Percentiles rank a stretch among this genome's conserved stretches.
These are phyloP conservation scores for Orestias chungarensis DNA, from an alignment of 2,797 vertebrate species.

Conservation along the genomic window DNA sequence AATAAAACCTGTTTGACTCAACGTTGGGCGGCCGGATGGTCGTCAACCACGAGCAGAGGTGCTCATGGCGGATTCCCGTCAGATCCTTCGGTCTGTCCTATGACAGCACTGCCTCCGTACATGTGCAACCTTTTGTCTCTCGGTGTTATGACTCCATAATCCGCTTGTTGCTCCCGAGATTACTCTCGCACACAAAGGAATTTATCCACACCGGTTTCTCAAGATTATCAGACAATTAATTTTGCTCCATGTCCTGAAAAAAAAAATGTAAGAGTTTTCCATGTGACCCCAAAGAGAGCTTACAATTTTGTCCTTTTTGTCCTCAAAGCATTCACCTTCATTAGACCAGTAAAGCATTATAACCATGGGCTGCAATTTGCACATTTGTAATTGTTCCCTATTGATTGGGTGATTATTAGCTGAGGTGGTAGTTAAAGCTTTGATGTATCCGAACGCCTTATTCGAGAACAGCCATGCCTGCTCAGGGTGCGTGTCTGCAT, in stretches of 20 bases:
- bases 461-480: constrained; percentile 17
- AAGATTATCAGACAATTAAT: constrained; percentile 36
- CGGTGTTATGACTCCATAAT: constrained; percentile 33
- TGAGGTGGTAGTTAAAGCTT: constrained; percentile 57
- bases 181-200: constrained; percentile 32
- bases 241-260: constrained; percentile 10
- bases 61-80: no score
- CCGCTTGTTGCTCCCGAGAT: constrained; percentile 32
- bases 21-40: no score
- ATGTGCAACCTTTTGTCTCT: constrained; percentile 51
- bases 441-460: constrained; percentile 40
- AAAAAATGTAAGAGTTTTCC: not conserved
- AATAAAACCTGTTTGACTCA: no score
- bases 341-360: constrained; percentile 59
- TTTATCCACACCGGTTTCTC: constrained; percentile 40
- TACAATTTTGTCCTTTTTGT: constrained; percentile 14
- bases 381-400: constrained; percentile 60
- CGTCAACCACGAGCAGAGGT: no score
- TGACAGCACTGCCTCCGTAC: constrained; percentile 25
- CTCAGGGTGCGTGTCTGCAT: not conserved
- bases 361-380: constrained; percentile 59
- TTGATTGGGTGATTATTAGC: constrained; percentile 60
- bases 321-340: constrained; percentile 35
- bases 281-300: constrained; percentile 7
- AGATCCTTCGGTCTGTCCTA: constrained; percentile 43